phyloP scores from a whole-genome alignment of 2,113 vertebrate genomes.

The Suncus etruscus region DNA sequence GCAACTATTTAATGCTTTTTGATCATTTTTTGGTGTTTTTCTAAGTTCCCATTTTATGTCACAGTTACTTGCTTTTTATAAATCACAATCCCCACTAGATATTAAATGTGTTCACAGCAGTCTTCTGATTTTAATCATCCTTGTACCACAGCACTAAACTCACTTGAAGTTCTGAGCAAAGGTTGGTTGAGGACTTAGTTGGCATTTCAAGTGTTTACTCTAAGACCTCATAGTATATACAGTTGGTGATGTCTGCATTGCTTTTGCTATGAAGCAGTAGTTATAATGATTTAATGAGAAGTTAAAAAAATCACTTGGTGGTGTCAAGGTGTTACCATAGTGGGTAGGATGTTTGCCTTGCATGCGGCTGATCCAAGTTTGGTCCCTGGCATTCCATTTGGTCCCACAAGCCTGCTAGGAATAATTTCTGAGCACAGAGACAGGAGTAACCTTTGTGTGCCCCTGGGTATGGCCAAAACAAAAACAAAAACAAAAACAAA shows the following conservation, averaged over 20 bases:
- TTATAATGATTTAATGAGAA: background rate
- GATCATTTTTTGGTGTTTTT: background rate
- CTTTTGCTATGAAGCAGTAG: background rate
- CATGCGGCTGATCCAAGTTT: too few species aligned
- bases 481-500: too few species aligned
- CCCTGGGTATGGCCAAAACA: too few species aligned
- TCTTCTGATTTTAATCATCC: background rate
- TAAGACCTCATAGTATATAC: background rate
- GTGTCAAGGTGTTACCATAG: too few species aligned
- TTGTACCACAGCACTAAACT: background rate
- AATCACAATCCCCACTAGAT: background rate
- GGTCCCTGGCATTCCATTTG: too few species aligned
- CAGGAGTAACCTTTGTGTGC: too few species aligned
- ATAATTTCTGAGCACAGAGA: too few species aligned
- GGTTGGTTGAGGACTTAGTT: background rate
- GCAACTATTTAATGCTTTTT: background rate
- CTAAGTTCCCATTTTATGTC: background rate
- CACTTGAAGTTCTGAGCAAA: background rate
- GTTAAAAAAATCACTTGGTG: background rate
- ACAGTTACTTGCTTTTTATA: background rate
- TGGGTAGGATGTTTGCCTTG: too few species aligned
- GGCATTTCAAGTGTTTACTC: background rate
- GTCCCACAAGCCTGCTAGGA: too few species aligned
- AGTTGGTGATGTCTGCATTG: background rate
- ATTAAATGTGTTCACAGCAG: background rate